These are phyloP conservation scores for Cantharis nigra DNA, from an alignment of 2,888 invertebrate genomes.

Conservation along the genomic window DNA sequence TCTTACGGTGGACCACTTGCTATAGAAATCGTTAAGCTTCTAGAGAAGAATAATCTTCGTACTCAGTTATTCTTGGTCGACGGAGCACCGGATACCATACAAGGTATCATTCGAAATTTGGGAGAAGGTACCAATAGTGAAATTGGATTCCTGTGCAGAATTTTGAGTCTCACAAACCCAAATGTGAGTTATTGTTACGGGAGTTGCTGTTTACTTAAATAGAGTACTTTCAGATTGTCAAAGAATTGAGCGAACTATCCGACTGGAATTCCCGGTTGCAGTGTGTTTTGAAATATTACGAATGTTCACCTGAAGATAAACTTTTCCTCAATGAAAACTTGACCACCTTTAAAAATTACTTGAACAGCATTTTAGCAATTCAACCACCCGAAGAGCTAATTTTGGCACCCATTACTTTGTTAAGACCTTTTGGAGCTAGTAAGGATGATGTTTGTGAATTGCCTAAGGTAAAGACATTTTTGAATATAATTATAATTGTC, in stretches of 20 bases:
- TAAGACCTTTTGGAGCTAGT: slow-evolving; percentile 49
- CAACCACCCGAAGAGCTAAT: slow-evolving; percentile 42
- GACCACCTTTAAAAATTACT: slow-evolving; percentile 39
- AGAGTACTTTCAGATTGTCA: slow-evolving; percentile 39
- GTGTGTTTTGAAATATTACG: slow-evolving; percentile 38
- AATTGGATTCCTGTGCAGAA: slow-evolving; percentile 62
- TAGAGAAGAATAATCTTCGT: slow-evolving; percentile 67
- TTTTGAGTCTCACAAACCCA: slow-evolving; percentile 57
- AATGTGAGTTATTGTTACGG: slow-evolving; percentile 41
- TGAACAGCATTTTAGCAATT: slow-evolving; percentile 40
- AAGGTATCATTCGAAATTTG: slow-evolving; percentile 60
- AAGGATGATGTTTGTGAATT: slow-evolving; percentile 51
- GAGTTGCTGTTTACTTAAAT: background rate
- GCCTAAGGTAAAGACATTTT: slow-evolving; percentile 41
- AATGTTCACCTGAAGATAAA: slow-evolving; percentile 37
- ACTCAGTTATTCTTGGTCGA: slow-evolving; percentile 75
- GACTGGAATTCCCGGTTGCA: slow-evolving; percentile 44
- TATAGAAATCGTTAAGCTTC: slow-evolving; percentile 75
- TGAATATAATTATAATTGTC: background rate
- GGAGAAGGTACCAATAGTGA: slow-evolving; percentile 53
- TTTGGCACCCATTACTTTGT: slow-evolving; percentile 44
- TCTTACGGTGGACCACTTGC: slow-evolving; percentile 86
- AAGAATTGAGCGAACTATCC: slow-evolving; percentile 38
- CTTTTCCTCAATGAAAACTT: slow-evolving; percentile 39
- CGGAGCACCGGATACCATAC: slow-evolving; percentile 75